Conservation (phyloP, 2,113 vertebrate genomes). For the Centropus unirufus region DNA sequence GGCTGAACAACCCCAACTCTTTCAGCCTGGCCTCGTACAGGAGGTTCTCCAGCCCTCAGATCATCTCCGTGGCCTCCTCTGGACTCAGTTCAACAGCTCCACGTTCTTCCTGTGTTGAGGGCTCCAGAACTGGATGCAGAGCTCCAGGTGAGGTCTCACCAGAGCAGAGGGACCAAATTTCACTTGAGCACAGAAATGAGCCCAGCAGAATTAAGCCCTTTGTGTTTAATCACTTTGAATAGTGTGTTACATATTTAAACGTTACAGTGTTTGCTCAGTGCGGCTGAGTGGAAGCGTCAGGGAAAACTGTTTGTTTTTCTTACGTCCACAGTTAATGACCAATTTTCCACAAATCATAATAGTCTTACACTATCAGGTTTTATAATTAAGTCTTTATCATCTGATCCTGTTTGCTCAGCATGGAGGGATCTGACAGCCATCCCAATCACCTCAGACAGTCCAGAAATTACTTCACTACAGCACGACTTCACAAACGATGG, state of each 20-base stretch:
- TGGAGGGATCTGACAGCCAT: neutral
- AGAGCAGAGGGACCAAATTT: neutral
- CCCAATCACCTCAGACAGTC: neutral
- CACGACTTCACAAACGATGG: rapidly evolving
- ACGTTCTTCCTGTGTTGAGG: too few relatives aligned
- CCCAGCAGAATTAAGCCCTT: neutral
- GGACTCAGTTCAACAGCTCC: too few relatives aligned
- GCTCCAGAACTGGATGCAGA: too few relatives aligned
- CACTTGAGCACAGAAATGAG: neutral
- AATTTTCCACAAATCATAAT: conserved; percentile 62
- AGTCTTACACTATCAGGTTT: conserved; percentile 49
- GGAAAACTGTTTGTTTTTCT: conserved; percentile 46
- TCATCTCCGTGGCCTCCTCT: too few relatives aligned
- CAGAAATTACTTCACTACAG: neutral
- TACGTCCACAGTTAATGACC: conserved; percentile 27
- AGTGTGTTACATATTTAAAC: neutral
- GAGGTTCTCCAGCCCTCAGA: too few relatives aligned
- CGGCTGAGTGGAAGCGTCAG: neutral
- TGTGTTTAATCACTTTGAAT: rapidly evolving
- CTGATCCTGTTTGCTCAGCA: conserved; percentile 26
- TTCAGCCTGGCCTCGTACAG: too few relatives aligned
- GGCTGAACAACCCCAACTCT: too few relatives aligned
- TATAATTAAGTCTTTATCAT: neutral
- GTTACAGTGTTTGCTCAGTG: neutral
- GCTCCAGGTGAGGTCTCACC: too few relatives aligned